Evolutionary conservation across 2,113 vertebrate species (phyloP).

Genomic region (Oncorhynchus nerka): DNA sequence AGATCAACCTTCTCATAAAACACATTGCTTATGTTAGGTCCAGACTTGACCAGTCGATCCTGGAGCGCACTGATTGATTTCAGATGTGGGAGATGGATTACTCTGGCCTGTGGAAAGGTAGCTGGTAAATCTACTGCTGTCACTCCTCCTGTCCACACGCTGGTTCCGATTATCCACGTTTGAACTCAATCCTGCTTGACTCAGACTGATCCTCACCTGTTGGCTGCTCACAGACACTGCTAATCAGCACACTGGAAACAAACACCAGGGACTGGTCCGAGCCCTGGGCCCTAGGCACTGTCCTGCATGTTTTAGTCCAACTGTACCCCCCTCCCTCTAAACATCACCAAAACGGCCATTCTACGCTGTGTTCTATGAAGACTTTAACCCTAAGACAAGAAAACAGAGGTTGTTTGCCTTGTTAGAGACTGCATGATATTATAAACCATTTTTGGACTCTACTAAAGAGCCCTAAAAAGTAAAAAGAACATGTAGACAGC

Average conservation of each 20-base stretch:
- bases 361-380: constrained; percentile 50
- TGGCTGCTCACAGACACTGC: constrained; percentile 57
- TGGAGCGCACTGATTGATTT: constrained; percentile 29
- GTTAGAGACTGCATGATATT: constrained; percentile 69
- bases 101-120: constrained; percentile 39
- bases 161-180: constrained; percentile 48
- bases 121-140: constrained; percentile 22
- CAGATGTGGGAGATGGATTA: constrained; percentile 17
- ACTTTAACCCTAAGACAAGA: constrained; percentile 53
- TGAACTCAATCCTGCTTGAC: constrained; percentile 10
- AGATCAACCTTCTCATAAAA: constrained; percentile 57
- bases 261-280: constrained; percentile 51
- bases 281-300: constrained; percentile 71
- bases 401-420: constrained; percentile 52
- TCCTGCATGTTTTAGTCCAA: constrained; percentile 69
- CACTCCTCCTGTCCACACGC: constrained; percentile 50
- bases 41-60: constrained; percentile 39
- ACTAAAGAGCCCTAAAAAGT: constrained; percentile 42
- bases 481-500: constrained; percentile 49
- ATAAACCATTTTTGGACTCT: constrained; percentile 57
- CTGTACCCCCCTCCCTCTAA: constrained; percentile 38
- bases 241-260: constrained; percentile 69
- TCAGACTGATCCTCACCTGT: constrained; percentile 38
- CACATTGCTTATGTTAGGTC: constrained; percentile 37
- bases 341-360: constrained; percentile 58